phyloP scores from a whole-genome alignment of 2,113 vertebrate genomes.

The Ictalurus punctatus region DNA sequence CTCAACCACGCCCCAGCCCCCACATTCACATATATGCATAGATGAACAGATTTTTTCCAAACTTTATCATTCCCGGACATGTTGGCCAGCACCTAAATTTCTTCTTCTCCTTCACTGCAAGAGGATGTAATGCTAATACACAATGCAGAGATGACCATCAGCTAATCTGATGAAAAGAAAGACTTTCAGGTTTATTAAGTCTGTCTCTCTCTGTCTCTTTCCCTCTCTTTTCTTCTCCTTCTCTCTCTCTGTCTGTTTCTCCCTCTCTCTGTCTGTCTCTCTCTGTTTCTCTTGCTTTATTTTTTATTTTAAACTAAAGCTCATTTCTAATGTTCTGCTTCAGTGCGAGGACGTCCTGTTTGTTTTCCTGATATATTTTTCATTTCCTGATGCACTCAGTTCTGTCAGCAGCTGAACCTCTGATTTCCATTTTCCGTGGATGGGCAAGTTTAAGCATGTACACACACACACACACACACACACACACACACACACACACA shows the following conservation, averaged over 20 bases:
- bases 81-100: too few relatives aligned
- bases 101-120: too few relatives aligned
- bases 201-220: not conserved
- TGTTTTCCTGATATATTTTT: not conserved
- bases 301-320: not conserved
- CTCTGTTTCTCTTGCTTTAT: not conserved
- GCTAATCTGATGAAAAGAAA: too few relatives aligned
- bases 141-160: too few relatives aligned
- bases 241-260: too few relatives aligned
- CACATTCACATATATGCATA: too few relatives aligned
- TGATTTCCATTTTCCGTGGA: slow-evolving; percentile 9
- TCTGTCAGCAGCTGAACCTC: slow-evolving; percentile 12
- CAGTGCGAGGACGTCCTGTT: not conserved
- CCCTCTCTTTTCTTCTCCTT: too few relatives aligned
- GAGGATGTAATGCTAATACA: too few relatives aligned
- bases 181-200: too few relatives aligned
- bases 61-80: too few relatives aligned
- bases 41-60: too few relatives aligned
- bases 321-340: not conserved
- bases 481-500: slow-evolving; percentile 27
- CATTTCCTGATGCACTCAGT: not conserved
- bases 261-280: not conserved
- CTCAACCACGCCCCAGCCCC: too few relatives aligned
- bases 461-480: slow-evolving; percentile 39
- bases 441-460: not conserved